Base-by-base conservation (phyloP, 2,888 invertebrate genomes). In the Epirrhoe tristata region DNA sequence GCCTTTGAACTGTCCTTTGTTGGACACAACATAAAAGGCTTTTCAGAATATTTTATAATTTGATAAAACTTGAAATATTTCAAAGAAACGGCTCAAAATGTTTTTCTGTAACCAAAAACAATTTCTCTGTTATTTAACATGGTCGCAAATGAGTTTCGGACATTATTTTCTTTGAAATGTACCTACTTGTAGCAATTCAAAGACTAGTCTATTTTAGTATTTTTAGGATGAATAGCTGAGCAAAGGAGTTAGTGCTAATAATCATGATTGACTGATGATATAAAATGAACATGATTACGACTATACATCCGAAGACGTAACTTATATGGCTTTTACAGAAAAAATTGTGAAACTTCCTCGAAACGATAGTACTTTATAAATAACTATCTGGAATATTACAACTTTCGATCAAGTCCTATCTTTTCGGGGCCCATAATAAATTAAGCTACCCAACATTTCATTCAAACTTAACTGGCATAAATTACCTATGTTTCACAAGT, bases 391-490 rank as follows among this genome's bases (percentile, higher is more conserved):
- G 12, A 24, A 39, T 48, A 32, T 12, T 43, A 12, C 12, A 10
- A 43, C 12, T 43, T 43, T 12, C 39, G 39, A 43, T 43, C 14
- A 8, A 50, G 14, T 58, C n/a, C 24, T 7, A 53, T 57, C 57
- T 32, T 67, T 54, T 55, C 43, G 39, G 32, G 53, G 67, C 66
- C 63, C 67, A 62, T 63, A 74, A 57, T 63, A 51, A 65, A 63
- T 58, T 61, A 58, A 32, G 32, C 62, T 59, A 43, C 39, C 48
- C 63, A 67, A 61, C 51, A 62, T 62, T 62, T 68, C 67, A 68
- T 68, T 59, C 58, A 55, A 75, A 75, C 70, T 74, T 71, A 43
- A 56, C 61, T 70, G 48, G 52, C 59, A 67, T 62, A 52, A 66
- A 34, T 50, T 46, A n/a, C n/a, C n/a, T n/a, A 50, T 63, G 48